Base-by-base conservation (phyloP, 2,113 vertebrate genomes). In the Accipiter virgatus region DNA sequence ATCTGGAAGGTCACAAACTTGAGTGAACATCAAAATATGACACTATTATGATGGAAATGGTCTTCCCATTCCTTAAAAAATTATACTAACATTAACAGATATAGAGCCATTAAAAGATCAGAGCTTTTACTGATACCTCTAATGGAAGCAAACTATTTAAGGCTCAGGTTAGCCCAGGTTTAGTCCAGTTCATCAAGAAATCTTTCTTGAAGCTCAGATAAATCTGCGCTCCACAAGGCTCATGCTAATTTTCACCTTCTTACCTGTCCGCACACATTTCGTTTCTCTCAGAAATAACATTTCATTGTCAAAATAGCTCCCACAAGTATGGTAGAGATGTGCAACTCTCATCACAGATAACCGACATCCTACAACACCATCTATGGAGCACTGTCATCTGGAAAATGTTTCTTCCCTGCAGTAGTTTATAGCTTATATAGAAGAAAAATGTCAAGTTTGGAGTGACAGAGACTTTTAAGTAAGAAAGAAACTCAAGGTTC, bases 391-490 rank as follows among this genome's bases (percentile, higher is more conserved):
- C n/a, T 88, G 68, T 91, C 84, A 95, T 94, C 85, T 88, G 87
- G 86, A 96, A 98, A 96, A 95, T 0, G 23, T 92, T 96, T 97
- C 88, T 96, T 85, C 56, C 56, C 61, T 83, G 66, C 78, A 82
- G 81, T 95, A 96, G 94, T 97, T 97, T 97, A 90, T 66, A 62
- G 88, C 86, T 94, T 90, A 88, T 77, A 90, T 38, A 84, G 89
- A 82, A 85, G 50, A 86, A 96, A 90, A 96, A 92, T 89, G n/a
- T 90, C 63, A 93, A 88, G 75, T 95, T 87, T 93, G 74, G 74
- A 95, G 89, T 73, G 84, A 96, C 7, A 2, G 68, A 92, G 61
- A 78, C 80, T 81, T 96, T 95, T 93, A 95, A 96, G 85, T 56
- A 77, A 88, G 90, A 91, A 81, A 90, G 86, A 93, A 91, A 53